phyloP scores from a whole-genome alignment of 2,888 invertebrate genomes.

The Cynaeus angustus region DNA sequence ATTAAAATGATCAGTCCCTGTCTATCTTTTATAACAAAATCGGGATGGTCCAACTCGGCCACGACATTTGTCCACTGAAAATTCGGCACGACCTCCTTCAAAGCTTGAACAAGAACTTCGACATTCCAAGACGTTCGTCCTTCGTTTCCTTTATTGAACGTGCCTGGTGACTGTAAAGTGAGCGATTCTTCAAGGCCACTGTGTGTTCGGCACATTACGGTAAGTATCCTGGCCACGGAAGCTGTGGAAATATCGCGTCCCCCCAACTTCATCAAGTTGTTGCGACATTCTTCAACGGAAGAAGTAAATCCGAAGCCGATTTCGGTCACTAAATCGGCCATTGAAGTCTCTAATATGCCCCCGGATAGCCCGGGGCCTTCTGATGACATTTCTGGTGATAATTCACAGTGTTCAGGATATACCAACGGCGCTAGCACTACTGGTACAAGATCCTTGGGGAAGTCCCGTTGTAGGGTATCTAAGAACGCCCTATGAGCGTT shows the following conservation, averaged over 20 bases:
- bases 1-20: constrained; percentile 88
- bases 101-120: constrained; percentile 93
- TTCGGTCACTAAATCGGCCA: constrained; percentile 93
- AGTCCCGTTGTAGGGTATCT: constrained; percentile 87
- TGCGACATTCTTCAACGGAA: constrained; percentile 90
- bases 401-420: constrained; percentile 85
- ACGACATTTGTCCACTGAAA: constrained; percentile 96
- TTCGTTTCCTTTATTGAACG: constrained; percentile 71
- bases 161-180: constrained; percentile 77
- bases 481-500: constrained; percentile 88
- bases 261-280: constrained; percentile 86
- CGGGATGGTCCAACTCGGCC: constrained; percentile 91
- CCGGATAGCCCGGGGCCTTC: constrained; percentile 75
- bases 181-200: constrained; percentile 80
- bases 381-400: constrained; percentile 78
- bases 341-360: constrained; percentile 80
- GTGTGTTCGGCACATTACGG: constrained; percentile 91
- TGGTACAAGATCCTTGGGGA: constrained; percentile 91
- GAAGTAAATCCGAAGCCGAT: constrained; percentile 90
- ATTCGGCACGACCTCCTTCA: constrained; percentile 90
- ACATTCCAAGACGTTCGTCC: constrained; percentile 88
- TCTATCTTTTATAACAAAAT: constrained; percentile 91
- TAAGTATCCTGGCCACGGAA: constrained; percentile 87
- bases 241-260: constrained; percentile 87
- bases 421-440: constrained; percentile 91